Conservation (phyloP, 2,797 vertebrate species). For the Halcyon leucocephala region DNA sequence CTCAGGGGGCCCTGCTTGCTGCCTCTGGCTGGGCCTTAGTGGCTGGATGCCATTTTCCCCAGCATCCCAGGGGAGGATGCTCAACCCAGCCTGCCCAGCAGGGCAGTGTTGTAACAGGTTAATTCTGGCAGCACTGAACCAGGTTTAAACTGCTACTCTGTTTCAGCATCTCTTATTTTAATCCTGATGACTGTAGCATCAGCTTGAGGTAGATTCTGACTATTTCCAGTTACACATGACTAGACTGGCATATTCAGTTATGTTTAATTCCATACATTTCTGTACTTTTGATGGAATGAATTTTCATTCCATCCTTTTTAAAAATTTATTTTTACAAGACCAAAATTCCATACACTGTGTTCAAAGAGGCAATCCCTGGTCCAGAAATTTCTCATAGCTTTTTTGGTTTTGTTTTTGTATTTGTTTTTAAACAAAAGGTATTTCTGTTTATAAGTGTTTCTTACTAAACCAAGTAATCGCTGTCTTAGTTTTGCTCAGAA, state of each 20-base stretch:
- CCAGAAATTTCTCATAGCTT: background rate
- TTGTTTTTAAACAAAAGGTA: background rate
- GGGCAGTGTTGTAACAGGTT: background rate
- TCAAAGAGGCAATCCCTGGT: background rate
- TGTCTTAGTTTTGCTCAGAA: background rate
- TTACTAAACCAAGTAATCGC: background rate
- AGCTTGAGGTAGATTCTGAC: background rate
- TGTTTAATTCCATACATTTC: background rate
- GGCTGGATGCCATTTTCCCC: rapidly evolving
- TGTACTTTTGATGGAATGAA: background rate
- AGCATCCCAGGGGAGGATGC: rapidly evolving
- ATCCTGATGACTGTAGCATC: background rate
- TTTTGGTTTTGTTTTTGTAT: background rate
- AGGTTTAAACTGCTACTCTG: background rate
- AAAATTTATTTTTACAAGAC: background rate
- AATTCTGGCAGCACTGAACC: background rate
- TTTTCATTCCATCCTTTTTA: background rate
- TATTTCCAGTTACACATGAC: background rate
- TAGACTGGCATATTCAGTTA: background rate
- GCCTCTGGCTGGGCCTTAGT: rapidly evolving
- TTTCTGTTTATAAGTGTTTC: background rate
- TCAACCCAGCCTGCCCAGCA: background rate
- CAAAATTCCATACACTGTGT: background rate
- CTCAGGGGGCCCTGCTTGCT: background rate
- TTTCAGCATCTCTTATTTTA: background rate